Percentiles rank a stretch among this genome's conserved stretches.
Conservation (phyloP, 2,113 vertebrate genomes). For the Eulacestoma nigropectus region DNA sequence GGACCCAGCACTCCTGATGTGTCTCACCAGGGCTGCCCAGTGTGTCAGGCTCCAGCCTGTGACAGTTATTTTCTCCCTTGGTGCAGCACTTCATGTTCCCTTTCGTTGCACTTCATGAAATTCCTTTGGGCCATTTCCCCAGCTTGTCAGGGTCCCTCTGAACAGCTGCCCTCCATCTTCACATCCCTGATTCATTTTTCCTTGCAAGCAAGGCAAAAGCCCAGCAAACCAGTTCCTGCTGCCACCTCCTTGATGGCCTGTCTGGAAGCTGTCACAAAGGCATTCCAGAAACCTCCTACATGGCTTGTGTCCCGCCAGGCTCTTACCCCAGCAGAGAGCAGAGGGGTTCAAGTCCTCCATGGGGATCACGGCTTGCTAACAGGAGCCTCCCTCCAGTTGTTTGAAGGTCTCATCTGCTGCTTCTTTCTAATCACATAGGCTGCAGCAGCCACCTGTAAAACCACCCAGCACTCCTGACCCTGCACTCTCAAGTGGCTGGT, state of each 20-base stretch:
- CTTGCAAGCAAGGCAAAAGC: background rate
- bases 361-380: fast-evolving
- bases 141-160: background rate
- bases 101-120: background rate
- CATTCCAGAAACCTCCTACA: background rate
- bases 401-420: background rate
- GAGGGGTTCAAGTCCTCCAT: background rate
- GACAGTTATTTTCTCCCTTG: background rate
- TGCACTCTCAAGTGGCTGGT: background rate
- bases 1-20: background rate
- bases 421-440: background rate
- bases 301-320: background rate
- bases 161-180: background rate
- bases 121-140: background rate
- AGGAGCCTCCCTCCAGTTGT: background rate
- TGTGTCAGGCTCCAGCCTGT: fast-evolving
- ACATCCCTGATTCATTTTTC: background rate
- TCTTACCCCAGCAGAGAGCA: background rate
- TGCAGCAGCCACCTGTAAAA: background rate
- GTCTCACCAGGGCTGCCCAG: background rate
- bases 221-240: background rate
- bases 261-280: background rate
- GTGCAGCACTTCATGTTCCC: background rate
- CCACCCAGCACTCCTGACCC: background rate
- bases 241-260: background rate